Conservation (phyloP, 1,140 invertebrate genomes). For the Heliothis virescens region DNA sequence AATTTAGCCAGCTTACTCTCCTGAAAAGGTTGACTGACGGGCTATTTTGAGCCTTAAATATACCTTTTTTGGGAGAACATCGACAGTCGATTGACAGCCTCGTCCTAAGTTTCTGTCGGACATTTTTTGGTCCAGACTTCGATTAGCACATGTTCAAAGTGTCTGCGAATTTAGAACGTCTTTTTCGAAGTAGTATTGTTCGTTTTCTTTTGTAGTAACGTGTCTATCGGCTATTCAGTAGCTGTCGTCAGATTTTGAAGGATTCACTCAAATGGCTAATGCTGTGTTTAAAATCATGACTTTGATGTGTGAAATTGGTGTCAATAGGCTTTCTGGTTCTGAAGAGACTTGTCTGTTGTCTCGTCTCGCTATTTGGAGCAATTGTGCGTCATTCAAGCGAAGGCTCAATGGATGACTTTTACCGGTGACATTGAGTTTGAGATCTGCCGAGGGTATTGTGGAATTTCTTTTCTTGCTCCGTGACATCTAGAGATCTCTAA, state of each 20-base stretch:
- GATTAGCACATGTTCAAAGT: conserved; percentile 64
- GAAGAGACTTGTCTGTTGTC: conserved; percentile 27
- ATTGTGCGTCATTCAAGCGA: conserved; percentile 9
- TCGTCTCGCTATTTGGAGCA: neutral
- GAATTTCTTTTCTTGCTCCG: conserved; percentile 21
- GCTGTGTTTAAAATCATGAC: conserved; percentile 38
- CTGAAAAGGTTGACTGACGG: conserved; percentile 52
- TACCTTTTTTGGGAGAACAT: conserved; percentile 59
- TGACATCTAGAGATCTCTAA: conserved; percentile 24
- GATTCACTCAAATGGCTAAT: conserved; percentile 7
- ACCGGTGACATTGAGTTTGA: conserved; percentile 24
- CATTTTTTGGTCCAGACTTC: conserved; percentile 52
- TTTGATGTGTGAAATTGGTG: conserved; percentile 45
- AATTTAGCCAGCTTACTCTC: conserved; percentile 63
- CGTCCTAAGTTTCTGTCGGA: conserved; percentile 50
- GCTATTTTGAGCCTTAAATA: conserved; percentile 70
- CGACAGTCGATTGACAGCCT: conserved; percentile 68
- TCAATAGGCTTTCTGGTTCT: conserved; percentile 25
- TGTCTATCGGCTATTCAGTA: conserved; percentile 10
- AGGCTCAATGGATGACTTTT: conserved; percentile 17
- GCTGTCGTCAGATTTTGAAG: conserved; percentile 21
- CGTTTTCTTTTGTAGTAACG: conserved; percentile 15
- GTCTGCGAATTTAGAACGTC: conserved; percentile 57
- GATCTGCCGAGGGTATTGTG: conserved; percentile 16
- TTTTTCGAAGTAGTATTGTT: conserved; percentile 45